Evolutionary conservation across 2,113 vertebrate species (phyloP).

Genomic region (Benitochromis conjunctus): DNA sequence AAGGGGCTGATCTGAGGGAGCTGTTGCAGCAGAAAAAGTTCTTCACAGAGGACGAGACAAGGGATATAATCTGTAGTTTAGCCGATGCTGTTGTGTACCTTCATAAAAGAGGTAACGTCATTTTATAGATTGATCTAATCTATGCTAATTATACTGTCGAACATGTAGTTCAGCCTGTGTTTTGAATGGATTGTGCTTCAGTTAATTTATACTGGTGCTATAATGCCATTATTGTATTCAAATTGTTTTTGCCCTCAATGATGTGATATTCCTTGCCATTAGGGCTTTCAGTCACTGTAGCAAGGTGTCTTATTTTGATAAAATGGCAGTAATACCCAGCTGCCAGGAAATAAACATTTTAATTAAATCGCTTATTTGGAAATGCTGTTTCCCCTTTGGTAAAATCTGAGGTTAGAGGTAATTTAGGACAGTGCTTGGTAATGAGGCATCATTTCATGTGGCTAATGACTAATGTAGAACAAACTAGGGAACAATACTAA

Average conservation of each 20-base stretch:
- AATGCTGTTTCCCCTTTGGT: constrained; percentile 27
- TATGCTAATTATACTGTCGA: background rate
- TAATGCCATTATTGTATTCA: background rate
- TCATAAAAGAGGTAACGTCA: constrained; percentile 78
- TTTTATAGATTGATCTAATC: background rate
- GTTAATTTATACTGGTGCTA: constrained; percentile 8
- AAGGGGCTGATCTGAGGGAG: constrained; percentile 80
- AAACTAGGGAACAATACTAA: constrained; percentile 61
- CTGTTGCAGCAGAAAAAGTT: constrained; percentile 70
- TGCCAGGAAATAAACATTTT: background rate
- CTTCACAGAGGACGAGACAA: constrained; percentile 82
- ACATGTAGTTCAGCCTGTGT: background rate
- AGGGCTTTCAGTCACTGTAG: background rate
- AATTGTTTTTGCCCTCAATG: background rate
- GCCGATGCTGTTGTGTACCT: constrained; percentile 78
- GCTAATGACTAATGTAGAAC: constrained; percentile 71
- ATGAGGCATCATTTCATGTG: constrained; percentile 65
- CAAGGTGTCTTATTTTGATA: background rate
- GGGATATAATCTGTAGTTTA: constrained; percentile 78
- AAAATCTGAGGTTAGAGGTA: constrained; percentile 65
- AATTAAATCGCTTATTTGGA: constrained; percentile 62
- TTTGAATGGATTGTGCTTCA: background rate
- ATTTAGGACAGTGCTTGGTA: constrained; percentile 62
- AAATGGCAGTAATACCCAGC: background rate
- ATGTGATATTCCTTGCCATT: background rate